Percentiles rank a stretch among this genome's conserved stretches.
Evolutionary conservation across 2,113 vertebrate genomes (phyloP).

Genomic region (Chrysochloris asiatica): DNA sequence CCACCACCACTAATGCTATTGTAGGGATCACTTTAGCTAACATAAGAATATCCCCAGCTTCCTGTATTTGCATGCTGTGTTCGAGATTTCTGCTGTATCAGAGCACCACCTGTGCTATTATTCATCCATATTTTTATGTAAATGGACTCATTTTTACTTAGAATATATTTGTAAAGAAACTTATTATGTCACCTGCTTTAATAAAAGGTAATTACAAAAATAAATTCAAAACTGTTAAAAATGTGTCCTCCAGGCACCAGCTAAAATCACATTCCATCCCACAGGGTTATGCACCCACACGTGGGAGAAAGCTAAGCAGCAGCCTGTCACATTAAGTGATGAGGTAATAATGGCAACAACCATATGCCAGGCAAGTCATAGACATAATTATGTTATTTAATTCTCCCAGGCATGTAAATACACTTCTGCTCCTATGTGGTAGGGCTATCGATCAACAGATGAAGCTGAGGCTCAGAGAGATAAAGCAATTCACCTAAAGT

Average conservation of each 20-base stretch:
- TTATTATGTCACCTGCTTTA: background rate
- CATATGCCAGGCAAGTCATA: background rate
- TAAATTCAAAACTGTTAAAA: background rate
- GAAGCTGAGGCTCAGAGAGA: background rate
- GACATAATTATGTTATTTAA: background rate
- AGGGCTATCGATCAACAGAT: background rate
- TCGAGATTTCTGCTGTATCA: background rate
- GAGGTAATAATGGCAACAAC: background rate
- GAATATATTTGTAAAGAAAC: background rate
- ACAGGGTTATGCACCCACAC: background rate
- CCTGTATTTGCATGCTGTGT: too few species aligned
- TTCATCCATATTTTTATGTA: background rate
- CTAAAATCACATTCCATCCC: background rate
- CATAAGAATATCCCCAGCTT: background rate
- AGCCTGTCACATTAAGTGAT: background rate
- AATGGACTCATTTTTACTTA: background rate
- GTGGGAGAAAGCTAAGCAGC: background rate
- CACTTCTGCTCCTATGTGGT: background rate
- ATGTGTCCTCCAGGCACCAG: background rate
- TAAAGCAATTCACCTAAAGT: background rate
- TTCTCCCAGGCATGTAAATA: background rate
- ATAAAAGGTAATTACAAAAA: slow-evolving; percentile 46
- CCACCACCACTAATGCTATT: background rate
- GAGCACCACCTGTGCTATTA: background rate
- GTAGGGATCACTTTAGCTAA: background rate